Evolutionary conservation across 1,140 invertebrate species (phyloP).

Genomic region (Mizuhopecten yessoensis): DNA sequence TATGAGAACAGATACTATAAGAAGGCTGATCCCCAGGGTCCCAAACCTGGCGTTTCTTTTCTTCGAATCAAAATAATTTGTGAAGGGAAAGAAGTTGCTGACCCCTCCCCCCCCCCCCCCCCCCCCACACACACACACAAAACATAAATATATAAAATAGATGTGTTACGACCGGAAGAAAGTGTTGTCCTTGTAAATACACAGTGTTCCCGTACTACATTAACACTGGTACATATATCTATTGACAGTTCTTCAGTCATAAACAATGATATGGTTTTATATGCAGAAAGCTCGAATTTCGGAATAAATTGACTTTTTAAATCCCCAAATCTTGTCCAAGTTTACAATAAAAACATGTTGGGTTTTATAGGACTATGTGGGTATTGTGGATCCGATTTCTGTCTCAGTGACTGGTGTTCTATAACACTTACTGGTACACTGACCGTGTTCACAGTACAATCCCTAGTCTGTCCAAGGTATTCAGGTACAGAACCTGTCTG

Average conservation of each 20-base stretch:
- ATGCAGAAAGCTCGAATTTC: background rate
- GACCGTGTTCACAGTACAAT: background rate
- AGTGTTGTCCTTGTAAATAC: too few species aligned
- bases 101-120: too few species aligned
- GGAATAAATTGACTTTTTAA: slow-evolving; percentile 1
- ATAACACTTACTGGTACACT: background rate
- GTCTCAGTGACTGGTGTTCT: background rate
- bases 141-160: too few species aligned
- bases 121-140: too few species aligned
- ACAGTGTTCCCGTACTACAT: background rate
- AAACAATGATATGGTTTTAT: background rate
- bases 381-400: background rate
- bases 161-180: too few species aligned
- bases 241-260: background rate
- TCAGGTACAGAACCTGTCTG: background rate
- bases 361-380: background rate
- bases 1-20: too few species aligned
- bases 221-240: background rate
- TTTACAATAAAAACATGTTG: background rate
- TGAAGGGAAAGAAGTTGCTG: too few species aligned
- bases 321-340: background rate
- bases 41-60: too few species aligned
- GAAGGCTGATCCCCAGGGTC: too few species aligned
- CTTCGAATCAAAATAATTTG: background rate
- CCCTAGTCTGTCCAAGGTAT: background rate